Percentiles rank a stretch among this genome's conserved stretches.
These are phyloP conservation scores for Heliconius melpomene DNA, from an alignment of 1,140 invertebrate genomes.

Conservation along the genomic window DNA sequence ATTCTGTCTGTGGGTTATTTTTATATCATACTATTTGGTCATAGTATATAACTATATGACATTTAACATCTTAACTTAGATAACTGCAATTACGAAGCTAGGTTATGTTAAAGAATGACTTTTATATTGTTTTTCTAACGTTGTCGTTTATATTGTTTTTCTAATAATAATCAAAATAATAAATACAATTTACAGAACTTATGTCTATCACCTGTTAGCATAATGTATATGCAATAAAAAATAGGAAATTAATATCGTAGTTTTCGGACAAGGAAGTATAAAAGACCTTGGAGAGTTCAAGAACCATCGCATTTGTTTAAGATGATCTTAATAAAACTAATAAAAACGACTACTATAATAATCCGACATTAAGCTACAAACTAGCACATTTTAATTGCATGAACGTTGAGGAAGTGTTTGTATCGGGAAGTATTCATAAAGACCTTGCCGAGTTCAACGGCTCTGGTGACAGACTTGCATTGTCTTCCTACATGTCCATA, in stretches of 20 bases:
- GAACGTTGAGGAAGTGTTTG: slow-evolving; percentile 24
- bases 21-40: no score
- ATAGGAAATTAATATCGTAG: slow-evolving; percentile 35
- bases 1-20: no score
- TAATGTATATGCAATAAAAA: slow-evolving; percentile 22
- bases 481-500: slow-evolving; percentile 46
- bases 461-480: slow-evolving; percentile 56
- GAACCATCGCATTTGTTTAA: slow-evolving; percentile 23
- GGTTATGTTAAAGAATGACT: no score
- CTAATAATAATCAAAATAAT: no score
- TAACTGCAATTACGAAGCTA: no score
- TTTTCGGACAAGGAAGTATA: slow-evolving; percentile 38
- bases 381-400: slow-evolving; percentile 22
- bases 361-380: slow-evolving; percentile 12
- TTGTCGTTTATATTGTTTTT: no score
- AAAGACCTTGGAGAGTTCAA: slow-evolving; percentile 42
- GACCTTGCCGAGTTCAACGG: slow-evolving; percentile 67
- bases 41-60: no score
- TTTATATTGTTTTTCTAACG: no score
- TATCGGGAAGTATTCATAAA: slow-evolving; percentile 55
- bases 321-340: slow-evolving; percentile 16
- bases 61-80: no score
- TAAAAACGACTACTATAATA: slow-evolving; percentile 16
- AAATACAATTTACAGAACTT: no score
- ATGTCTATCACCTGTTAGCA: no score